Conservation (phyloP, 1,140 invertebrate species). For the Aphelinus certus region DNA sequence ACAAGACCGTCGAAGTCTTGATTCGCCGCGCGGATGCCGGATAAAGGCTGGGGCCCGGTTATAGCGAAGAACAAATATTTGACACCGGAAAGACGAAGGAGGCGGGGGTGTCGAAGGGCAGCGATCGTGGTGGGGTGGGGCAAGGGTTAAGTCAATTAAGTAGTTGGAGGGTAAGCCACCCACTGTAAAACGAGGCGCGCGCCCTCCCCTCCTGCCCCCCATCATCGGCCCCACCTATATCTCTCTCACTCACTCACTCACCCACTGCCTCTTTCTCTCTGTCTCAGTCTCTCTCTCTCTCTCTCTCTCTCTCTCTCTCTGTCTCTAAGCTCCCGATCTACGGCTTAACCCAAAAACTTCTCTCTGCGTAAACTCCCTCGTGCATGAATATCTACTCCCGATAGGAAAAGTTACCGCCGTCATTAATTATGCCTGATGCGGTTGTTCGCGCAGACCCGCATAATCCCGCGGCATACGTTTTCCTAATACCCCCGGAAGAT, state of each 20-base stretch:
- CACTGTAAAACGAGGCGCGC: slow-evolving; percentile 29
- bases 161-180: slow-evolving; percentile 40
- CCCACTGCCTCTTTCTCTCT: neutral
- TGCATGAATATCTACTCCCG: slow-evolving; percentile 46
- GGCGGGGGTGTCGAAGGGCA: slow-evolving; percentile 1
- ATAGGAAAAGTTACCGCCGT: slow-evolving; percentile 44
- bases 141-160: slow-evolving; percentile 40
- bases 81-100: slow-evolving; percentile 26
- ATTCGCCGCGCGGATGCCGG: slow-evolving; percentile 27
- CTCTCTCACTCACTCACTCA: too few species aligned
- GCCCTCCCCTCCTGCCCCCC: neutral
- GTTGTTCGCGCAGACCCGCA: slow-evolving; percentile 39
- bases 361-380: slow-evolving; percentile 43
- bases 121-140: neutral
- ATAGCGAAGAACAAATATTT: slow-evolving; percentile 35
- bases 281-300: neutral
- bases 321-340: slow-evolving; percentile 35
- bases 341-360: slow-evolving; percentile 49
- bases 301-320: neutral
- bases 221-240: neutral
- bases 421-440: slow-evolving; percentile 43
- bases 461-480: slow-evolving; percentile 42
- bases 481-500: slow-evolving; percentile 37
- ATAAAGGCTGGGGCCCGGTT: slow-evolving; percentile 18
- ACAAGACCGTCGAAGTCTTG: slow-evolving; percentile 32